Conservation (phyloP, 2,797 vertebrate species). For the Podarcis siculus region DNA sequence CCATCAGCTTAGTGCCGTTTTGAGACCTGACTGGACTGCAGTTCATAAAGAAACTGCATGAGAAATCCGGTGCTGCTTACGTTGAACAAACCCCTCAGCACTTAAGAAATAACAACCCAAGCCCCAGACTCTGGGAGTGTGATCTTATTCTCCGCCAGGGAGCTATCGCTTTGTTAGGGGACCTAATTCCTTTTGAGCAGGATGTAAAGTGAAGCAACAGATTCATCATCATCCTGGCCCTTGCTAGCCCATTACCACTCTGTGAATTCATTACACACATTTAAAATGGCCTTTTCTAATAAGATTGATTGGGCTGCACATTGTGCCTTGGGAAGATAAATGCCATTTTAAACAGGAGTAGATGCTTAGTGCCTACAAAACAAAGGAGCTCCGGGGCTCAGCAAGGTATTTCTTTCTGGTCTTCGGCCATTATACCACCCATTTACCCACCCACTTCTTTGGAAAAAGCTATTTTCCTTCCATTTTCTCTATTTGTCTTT, state of each 20-base stretch:
- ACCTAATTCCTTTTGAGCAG: neutral
- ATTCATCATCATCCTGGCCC: neutral
- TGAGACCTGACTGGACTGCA: neutral
- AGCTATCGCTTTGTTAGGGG: neutral
- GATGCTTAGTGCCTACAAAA: slow-evolving; percentile 1
- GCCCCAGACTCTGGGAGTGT: neutral
- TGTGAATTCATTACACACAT: neutral
- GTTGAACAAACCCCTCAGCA: neutral
- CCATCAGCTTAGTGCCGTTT: neutral
- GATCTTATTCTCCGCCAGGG: neutral
- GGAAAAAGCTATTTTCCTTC: neutral
- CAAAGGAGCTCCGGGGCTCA: slow-evolving; percentile 15
- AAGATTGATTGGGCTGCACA: neutral
- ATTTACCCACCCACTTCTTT: neutral
- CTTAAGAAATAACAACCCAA: slow-evolving; percentile 12
- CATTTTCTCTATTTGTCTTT: neutral
- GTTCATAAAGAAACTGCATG: slow-evolving; percentile 2
- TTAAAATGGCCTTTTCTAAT: slow-evolving; percentile 27
- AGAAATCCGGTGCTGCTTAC: neutral
- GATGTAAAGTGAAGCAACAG: neutral
- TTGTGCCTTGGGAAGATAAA: neutral
- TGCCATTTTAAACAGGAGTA: slow-evolving; percentile 11
- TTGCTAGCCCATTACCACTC: neutral
- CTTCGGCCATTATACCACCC: neutral
- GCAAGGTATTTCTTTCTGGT: neutral